phyloP scores from a whole-genome alignment of 2,113 vertebrate genomes.

The Canis aureus region DNA sequence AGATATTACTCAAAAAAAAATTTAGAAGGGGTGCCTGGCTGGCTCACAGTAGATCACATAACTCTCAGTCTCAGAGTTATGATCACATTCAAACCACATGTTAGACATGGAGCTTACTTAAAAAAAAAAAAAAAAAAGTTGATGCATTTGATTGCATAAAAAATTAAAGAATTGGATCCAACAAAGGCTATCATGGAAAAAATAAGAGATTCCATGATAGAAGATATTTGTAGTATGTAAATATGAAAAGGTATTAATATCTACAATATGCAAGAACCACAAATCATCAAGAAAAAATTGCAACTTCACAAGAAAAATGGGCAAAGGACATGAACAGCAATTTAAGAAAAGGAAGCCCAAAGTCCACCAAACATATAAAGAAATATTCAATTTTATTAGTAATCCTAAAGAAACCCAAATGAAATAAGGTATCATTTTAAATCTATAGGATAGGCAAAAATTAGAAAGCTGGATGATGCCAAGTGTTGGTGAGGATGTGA shows the following conservation, averaged over 20 bases:
- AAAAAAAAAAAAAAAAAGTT: neutral
- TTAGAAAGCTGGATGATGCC: neutral
- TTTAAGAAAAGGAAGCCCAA: neutral
- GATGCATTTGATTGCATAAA: neutral
- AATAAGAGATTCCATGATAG: neutral
- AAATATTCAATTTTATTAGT: neutral
- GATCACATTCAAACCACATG: neutral
- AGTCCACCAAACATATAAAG: neutral
- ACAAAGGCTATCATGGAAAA: neutral
- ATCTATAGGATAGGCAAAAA: neutral
- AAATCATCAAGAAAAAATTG: neutral
- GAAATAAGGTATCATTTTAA: neutral
- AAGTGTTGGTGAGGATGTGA: neutral
- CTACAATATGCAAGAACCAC: neutral
- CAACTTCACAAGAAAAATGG: neutral
- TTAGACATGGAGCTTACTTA: neutral
- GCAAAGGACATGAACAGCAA: neutral
- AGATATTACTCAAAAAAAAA: neutral
- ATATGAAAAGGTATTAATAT: neutral
- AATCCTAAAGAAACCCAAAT: neutral
- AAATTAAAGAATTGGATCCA: conserved; percentile 9
- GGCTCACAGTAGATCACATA: neutral
- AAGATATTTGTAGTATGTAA: neutral
- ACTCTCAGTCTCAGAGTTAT: neutral
- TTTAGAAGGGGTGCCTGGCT: neutral